A percentile compares a stretch with the other conserved stretches of the same genome.
Conservation (phyloP, 1,140 invertebrate genomes). For the Proctacanthus coquilletti region DNA sequence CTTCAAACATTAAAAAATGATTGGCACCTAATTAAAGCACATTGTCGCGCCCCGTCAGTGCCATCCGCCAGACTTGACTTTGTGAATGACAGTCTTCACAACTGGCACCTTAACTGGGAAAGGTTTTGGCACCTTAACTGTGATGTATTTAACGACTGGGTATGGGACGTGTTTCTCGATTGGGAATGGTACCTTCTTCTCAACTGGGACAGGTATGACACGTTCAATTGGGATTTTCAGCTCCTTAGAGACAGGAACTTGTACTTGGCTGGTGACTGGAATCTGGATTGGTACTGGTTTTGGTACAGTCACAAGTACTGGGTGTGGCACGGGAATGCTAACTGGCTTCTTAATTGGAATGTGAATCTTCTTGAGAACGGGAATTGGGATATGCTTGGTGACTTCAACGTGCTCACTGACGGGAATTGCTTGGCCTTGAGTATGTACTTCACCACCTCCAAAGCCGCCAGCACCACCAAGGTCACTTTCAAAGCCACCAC, state of each 20-base stretch:
- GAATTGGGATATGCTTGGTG: slow-evolving; percentile 47
- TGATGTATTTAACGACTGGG: slow-evolving; percentile 51
- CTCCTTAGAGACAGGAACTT: slow-evolving; percentile 53
- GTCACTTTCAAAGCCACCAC: no score
- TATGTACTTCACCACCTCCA: no score
- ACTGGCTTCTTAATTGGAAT: slow-evolving; percentile 47
- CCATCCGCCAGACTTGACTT: slow-evolving; percentile 32
- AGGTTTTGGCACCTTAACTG: slow-evolving; percentile 52
- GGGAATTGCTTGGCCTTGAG: no score
- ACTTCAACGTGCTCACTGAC: slow-evolving; percentile 57
- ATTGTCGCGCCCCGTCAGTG: no score
- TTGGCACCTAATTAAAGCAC: no score
- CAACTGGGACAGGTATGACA: slow-evolving; percentile 52
- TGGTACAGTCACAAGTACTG: slow-evolving; percentile 49
- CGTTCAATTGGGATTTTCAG: slow-evolving; percentile 54
- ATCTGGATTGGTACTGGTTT: slow-evolving; percentile 59
- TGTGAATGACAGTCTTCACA: slow-evolving; percentile 50
- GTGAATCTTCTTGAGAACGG: slow-evolving; percentile 50
- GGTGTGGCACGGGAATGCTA: slow-evolving; percentile 50
- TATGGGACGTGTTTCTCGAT: slow-evolving; percentile 57
- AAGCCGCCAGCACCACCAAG: no score
- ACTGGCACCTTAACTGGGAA: slow-evolving; percentile 60
- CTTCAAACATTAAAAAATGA: no score
- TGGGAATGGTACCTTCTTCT: slow-evolving; percentile 55
- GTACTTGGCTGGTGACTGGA: slow-evolving; percentile 51